Percentiles rank a stretch among this genome's conserved stretches.
Evolutionary conservation across 2,797 vertebrate genomes (phyloP).

Genomic region (Hipposideros larvatus): DNA sequence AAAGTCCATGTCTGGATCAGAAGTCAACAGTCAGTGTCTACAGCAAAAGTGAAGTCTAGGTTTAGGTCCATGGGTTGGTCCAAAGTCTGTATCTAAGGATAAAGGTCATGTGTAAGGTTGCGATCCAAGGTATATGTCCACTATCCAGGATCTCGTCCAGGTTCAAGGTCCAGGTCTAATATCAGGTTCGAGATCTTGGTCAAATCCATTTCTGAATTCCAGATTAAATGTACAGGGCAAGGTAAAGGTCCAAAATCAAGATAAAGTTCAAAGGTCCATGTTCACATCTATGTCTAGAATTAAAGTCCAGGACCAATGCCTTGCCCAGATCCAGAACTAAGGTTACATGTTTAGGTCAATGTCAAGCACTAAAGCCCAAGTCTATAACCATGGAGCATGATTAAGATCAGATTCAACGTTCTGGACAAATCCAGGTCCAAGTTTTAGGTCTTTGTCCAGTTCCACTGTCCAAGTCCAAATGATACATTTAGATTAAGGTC

Average conservation of each 20-base stretch:
- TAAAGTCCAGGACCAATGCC: not conserved
- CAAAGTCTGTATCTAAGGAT: not conserved
- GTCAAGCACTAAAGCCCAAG: not conserved
- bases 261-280: not conserved
- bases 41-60: not conserved
- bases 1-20: not conserved
- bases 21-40: not conserved
- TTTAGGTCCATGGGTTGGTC: not conserved
- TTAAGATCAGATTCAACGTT: not conserved
- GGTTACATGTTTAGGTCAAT: not conserved
- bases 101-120: not conserved
- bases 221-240: not conserved
- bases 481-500: not conserved
- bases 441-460: not conserved
- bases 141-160: not conserved
- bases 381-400: not conserved
- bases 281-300: not conserved
- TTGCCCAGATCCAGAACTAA: not conserved
- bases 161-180: not conserved
- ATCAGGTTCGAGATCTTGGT: not conserved
- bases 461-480: not conserved
- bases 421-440: not conserved
- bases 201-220: not conserved
- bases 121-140: not conserved
- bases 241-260: not conserved